Percentiles rank a stretch among this genome's conserved stretches.
These are phyloP conservation scores for Dasysyrphus tricinctus DNA, from an alignment of 2,888 invertebrate genomes.

Conservation along the genomic window DNA sequence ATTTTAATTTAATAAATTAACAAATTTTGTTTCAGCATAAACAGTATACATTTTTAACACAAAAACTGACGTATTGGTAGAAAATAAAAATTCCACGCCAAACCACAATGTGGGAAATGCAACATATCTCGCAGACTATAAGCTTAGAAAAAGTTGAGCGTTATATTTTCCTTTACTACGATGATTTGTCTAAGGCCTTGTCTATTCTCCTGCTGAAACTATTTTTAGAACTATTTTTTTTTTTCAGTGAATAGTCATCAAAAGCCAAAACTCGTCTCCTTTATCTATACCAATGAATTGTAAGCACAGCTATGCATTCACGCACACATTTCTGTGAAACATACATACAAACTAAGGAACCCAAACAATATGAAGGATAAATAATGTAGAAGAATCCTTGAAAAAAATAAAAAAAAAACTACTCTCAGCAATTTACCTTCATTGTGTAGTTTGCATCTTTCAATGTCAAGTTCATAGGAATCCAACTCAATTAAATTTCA, in stretches of 20 bases:
- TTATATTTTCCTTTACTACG: background rate
- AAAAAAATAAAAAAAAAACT: constrained; percentile 12
- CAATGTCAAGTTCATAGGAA: constrained; percentile 61
- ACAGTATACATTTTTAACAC: no score
- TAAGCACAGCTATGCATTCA: background rate
- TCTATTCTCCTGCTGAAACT: constrained; percentile 4
- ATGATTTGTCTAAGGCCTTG: constrained; percentile 11
- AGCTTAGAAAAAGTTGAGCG: background rate
- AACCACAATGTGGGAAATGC: background rate
- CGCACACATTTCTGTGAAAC: background rate
- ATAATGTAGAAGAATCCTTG: constrained; percentile 5
- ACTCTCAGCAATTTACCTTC: constrained; percentile 41
- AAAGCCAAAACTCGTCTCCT: background rate
- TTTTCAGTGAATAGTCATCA: background rate
- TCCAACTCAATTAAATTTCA: constrained; percentile 64
- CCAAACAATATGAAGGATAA: constrained; percentile 6
- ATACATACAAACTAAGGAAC: background rate
- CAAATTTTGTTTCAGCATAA: no score
- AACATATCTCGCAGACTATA: background rate
- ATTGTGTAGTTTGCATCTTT: constrained; percentile 31
- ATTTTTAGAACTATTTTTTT: constrained; percentile 5
- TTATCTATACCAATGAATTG: background rate
- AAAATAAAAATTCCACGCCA: no score
- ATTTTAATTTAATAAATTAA: no score
- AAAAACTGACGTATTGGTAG: no score